Base-by-base conservation (phyloP, 2,797 vertebrate species). In the Enteromius thamalakanensis region DNA sequence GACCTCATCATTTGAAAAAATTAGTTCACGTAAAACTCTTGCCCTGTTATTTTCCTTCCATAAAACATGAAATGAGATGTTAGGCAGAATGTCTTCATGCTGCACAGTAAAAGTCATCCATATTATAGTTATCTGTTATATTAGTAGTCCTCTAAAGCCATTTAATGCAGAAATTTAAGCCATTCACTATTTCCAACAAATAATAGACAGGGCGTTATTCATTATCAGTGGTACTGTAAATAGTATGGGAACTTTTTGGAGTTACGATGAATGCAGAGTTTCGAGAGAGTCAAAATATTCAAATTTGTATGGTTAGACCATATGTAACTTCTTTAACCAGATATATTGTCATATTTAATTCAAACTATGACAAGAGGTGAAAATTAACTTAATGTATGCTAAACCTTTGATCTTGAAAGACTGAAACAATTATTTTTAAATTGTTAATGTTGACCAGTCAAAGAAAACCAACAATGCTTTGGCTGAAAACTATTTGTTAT, bases 41-140 rank as follows among this genome's bases (percentile, higher is more conserved):
- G 21, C 19, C 34, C 34, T 1, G 32, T n/a, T 68, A 40, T 68
- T 40, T n/a, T 68, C 17, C 65, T 68, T 40, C 8, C 34, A 21
- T 68, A 40, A 40, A 40, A 68, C 34, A 40, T 11, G 11, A 72
- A 72, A 72, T 72, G 17, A 72, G 26, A 72, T 51, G 70, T 51
- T 72, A 32, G 17, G 26, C 26, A 6, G 45, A 21, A 72, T 72
- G 23, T 21, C 70, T 51, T 72, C 29, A 49, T 29, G 17, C 45
- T 53, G 19, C 6, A 40, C n/a, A 75, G n/a, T 55, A n/a, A 12
- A 34, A 37, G 21, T 34, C 19, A 21, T 55, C 11, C 6, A 32
- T 12, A 17, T 19, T 26, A 26, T 6, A 32, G 9, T 72, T 51
- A 29, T 51, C 3, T 34, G 29, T 9, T 34, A 65, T 65, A 32